Conservation (phyloP, 2,888 invertebrate genomes). For the Macropis europaea region DNA sequence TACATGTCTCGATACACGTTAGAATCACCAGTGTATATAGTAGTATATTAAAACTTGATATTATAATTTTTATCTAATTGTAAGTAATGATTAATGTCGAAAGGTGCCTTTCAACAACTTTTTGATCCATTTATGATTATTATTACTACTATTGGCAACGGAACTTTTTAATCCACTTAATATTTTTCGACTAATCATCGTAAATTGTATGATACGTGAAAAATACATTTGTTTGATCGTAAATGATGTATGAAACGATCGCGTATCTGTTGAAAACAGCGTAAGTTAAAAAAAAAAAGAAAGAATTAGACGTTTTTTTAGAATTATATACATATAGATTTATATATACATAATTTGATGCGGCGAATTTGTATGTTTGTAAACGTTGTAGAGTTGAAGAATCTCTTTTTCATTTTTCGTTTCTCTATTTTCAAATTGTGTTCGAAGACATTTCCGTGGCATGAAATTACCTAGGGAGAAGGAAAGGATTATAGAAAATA, state of each 20-base stretch:
- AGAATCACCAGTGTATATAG: conserved; percentile 74
- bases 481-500: conserved; percentile 32
- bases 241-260: neutral
- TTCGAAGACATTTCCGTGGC: neutral
- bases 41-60: conserved; percentile 75
- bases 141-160: conserved; percentile 41
- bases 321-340: neutral
- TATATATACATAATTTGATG: too few relatives aligned
- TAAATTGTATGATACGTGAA: conserved; percentile 3
- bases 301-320: neutral
- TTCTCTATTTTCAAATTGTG: neutral
- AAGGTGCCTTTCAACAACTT: conserved; percentile 75
- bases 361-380: conserved; percentile 12
- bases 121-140: conserved; percentile 53
- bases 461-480: conserved; percentile 23
- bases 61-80: conserved; percentile 75
- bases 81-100: conserved; percentile 73
- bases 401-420: too few relatives aligned
- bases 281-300: conserved; percentile 6
- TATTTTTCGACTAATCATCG: conserved; percentile 9
- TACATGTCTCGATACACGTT: conserved; percentile 67
- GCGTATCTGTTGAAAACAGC: neutral
- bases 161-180: conserved; percentile 11
- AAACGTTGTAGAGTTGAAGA: conserved; percentile 1
- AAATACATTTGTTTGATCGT: conserved; percentile 9